Percentiles rank a stretch among this genome's conserved stretches.
Evolutionary conservation across 1,140 invertebrate species (phyloP).

Genomic region (Bombus superbus): DNA sequence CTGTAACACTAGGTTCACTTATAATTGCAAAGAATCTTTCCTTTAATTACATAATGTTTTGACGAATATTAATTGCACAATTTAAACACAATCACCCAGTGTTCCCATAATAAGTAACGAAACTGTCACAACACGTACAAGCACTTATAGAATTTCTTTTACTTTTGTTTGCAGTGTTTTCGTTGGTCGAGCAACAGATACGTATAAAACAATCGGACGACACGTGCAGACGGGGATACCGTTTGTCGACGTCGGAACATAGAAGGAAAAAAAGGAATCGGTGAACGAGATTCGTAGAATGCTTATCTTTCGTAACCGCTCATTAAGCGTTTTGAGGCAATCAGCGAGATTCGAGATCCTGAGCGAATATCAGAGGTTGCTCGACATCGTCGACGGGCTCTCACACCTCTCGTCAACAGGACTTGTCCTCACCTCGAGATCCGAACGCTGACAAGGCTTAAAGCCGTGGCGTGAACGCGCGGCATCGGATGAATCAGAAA

Average conservation of each 20-base stretch:
- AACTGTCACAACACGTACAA: background rate
- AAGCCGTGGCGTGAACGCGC: conserved; percentile 45
- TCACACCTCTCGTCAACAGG: conserved; percentile 68
- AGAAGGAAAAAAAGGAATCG: conserved; percentile 4
- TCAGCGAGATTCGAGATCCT: conserved; percentile 55
- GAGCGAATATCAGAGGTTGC: conserved; percentile 60
- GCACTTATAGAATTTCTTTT: background rate
- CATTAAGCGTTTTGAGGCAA: conserved; percentile 47
- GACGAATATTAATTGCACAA: background rate
- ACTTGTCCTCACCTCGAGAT: conserved; percentile 72
- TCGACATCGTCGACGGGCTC: conserved; percentile 62
- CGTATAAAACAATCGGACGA: background rate
- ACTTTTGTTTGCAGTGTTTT: background rate
- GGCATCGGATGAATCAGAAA: conserved; percentile 66
- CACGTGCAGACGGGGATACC: background rate
- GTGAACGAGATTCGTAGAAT: background rate
- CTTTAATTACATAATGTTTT: background rate
- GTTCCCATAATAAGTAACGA: background rate
- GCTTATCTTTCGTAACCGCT: conserved; percentile 34
- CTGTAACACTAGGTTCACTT: background rate
- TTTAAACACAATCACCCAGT: conserved; percentile 11
- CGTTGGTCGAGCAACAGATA: background rate
- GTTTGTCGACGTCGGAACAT: background rate
- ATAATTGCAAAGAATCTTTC: background rate
- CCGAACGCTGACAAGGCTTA: conserved; percentile 66